Evolutionary conservation across 2,113 vertebrate genomes (phyloP).

Genomic region (Eonycteris spelaea): DNA sequence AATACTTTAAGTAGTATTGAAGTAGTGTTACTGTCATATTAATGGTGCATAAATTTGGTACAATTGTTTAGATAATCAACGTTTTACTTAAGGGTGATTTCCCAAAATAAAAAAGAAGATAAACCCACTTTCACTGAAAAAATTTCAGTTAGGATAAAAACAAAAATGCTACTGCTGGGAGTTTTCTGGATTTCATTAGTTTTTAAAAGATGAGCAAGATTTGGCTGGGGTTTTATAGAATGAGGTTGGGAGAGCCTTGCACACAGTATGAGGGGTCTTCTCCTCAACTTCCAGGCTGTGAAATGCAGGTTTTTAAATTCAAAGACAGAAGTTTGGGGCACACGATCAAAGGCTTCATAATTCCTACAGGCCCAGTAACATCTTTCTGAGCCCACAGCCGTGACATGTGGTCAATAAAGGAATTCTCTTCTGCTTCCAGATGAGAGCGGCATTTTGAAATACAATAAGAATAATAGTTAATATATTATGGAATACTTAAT

Average conservation of each 20-base stretch:
- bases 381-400: slow-evolving; percentile 5
- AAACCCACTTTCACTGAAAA: slow-evolving; percentile 12
- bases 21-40: neutral
- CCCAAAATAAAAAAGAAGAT: neutral
- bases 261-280: neutral
- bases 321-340: neutral
- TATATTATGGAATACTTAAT: neutral
- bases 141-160: slow-evolving; percentile 22
- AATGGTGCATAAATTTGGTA: neutral
- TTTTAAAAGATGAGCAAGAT: neutral
- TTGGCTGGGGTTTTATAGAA: neutral
- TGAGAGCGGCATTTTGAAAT: neutral
- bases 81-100: slow-evolving; percentile 13
- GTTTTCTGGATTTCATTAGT: neutral
- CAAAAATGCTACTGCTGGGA: neutral
- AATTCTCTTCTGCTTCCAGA: neutral
- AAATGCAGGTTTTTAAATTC: neutral
- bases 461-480: neutral
- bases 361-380: neutral
- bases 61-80: neutral
- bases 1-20: neutral
- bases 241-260: neutral
- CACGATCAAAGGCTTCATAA: neutral
- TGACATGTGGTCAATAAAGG: neutral
- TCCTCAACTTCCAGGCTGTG: neutral